Evolutionary conservation across 2,797 vertebrate genomes (phyloP).

Genomic region (Ptychadena robeensis): DNA sequence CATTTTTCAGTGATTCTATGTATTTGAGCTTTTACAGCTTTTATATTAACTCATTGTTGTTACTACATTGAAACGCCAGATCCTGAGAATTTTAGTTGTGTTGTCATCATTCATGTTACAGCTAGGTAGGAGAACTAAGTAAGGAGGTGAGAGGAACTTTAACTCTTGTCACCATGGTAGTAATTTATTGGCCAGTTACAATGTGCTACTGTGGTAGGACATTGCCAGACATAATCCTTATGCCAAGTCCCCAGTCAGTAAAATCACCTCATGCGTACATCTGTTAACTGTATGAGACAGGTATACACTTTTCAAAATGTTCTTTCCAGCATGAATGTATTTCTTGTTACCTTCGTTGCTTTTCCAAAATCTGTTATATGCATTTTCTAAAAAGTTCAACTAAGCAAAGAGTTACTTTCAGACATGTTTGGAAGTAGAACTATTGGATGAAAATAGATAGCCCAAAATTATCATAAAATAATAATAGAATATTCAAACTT

Average conservation of each 20-base stretch:
- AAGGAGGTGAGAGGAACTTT: conserved; percentile 55
- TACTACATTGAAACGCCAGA: too few species aligned
- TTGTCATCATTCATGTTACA: conserved; percentile 36
- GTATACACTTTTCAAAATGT: conserved; percentile 15
- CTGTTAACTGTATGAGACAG: conserved; percentile 34
- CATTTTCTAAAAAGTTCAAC: not conserved
- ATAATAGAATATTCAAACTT: too few species aligned
- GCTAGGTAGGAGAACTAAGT: conserved; percentile 31
- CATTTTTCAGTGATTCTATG: too few species aligned
- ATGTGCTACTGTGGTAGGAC: conserved; percentile 52
- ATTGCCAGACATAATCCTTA: conserved; percentile 38
- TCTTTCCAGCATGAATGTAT: conserved; percentile 26
- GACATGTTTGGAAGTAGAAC: not conserved
- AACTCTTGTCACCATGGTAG: conserved; percentile 49
- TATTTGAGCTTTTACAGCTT: too few species aligned
- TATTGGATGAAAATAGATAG: too few species aligned
- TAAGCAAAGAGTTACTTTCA: not conserved
- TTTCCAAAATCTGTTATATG: conserved; percentile 31
- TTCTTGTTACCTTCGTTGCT: conserved; percentile 12
- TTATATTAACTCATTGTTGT: too few species aligned
- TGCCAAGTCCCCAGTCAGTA: conserved; percentile 45
- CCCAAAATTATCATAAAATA: too few species aligned
- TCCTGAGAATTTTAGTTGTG: conserved; percentile 18
- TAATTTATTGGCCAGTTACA: conserved; percentile 53
- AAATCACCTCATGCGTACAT: conserved; percentile 46